A percentile compares a stretch with the other conserved stretches of the same genome.
Conservation (phyloP, 2,113 vertebrate species). For the Stomatorhinus ivindoensis region DNA sequence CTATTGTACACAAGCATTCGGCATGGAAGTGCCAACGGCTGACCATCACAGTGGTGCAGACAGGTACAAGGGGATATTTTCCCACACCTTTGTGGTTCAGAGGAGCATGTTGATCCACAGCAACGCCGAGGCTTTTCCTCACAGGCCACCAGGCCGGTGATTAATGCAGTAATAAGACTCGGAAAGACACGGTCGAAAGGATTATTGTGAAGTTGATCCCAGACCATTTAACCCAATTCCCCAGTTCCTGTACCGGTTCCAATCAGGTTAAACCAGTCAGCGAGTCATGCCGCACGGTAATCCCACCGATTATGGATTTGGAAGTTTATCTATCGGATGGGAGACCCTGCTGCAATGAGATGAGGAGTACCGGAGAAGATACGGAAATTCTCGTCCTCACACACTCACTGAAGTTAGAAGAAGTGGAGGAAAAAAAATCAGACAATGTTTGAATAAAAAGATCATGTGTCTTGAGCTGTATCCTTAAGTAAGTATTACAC, state of each 20-base stretch:
- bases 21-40: background rate
- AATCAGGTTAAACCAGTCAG: background rate
- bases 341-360: background rate
- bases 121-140: background rate
- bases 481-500: background rate
- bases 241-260: background rate
- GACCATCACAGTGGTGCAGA: background rate
- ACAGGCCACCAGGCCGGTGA: background rate
- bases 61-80: background rate
- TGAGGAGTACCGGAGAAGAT: background rate
- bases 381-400: background rate
- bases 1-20: background rate
- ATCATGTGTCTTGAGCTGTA: background rate
- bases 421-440: background rate
- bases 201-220: background rate
- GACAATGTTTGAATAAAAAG: background rate
- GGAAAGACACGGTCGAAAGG: background rate
- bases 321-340: background rate
- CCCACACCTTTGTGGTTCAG: background rate
- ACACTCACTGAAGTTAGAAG: background rate
- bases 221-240: slow-evolving; percentile 3
- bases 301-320: background rate
- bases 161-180: background rate
- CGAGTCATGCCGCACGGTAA: background rate
- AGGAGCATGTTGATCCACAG: background rate